Evolutionary conservation across 2,888 invertebrate genomes (phyloP).

Genomic region (Volucella inflata): DNA sequence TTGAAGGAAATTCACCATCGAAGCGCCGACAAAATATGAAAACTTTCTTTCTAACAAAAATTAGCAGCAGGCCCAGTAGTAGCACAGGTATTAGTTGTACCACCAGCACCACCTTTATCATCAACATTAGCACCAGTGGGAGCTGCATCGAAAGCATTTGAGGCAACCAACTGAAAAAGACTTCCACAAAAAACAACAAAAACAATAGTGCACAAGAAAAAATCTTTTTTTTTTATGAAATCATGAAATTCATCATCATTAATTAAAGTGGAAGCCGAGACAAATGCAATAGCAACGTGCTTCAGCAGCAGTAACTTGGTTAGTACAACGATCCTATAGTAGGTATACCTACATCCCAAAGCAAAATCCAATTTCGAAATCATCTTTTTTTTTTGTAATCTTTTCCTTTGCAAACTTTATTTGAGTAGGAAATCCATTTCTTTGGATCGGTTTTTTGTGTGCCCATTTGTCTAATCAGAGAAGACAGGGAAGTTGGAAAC

Average conservation of each 20-base stretch:
- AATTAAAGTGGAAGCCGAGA: neutral
- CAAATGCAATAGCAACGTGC: constrained; percentile 1
- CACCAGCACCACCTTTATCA: constrained; percentile 26
- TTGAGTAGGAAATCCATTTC: neutral
- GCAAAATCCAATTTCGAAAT: constrained; percentile 54
- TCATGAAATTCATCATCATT: constrained; percentile 4
- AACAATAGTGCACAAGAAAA: constrained; percentile 6
- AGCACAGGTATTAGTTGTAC: too few species aligned
- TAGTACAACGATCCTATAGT: constrained; percentile 38
- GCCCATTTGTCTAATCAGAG: neutral
- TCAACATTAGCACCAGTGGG: constrained; percentile 13
- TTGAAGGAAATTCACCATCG: constrained; percentile 22
- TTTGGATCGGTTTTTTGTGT: neutral
- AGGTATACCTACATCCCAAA: constrained; percentile 18
- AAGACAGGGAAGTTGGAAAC: neutral
- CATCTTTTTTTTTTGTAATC: constrained; percentile 16
- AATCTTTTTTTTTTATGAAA: neutral
- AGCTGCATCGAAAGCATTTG: constrained; percentile 2
- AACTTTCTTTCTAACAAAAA: constrained; percentile 49
- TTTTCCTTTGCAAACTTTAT: neutral
- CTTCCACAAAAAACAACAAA: neutral
- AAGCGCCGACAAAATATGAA: constrained; percentile 48
- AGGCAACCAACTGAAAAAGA: constrained; percentile 18
- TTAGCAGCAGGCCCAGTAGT: neutral
- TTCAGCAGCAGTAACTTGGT: constrained; percentile 39